These are phyloP conservation scores for Morpho deidamia DNA, from an alignment of 2,888 invertebrate genomes.

Conservation along the genomic window DNA sequence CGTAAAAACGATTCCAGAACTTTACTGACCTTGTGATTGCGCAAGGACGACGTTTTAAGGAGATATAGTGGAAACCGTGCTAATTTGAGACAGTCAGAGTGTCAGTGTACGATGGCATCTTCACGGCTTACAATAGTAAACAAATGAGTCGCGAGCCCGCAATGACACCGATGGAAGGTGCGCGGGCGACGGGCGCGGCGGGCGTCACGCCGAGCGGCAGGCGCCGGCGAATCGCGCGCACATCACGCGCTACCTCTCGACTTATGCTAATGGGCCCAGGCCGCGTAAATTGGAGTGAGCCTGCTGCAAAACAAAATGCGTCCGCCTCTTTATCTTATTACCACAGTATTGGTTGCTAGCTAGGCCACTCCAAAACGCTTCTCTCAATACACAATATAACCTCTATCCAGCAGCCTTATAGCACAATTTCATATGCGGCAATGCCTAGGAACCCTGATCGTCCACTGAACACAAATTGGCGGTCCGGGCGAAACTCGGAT, in stretches of 20 bases:
- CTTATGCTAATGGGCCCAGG: conserved; percentile 74
- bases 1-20: not conserved
- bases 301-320: conserved; percentile 70
- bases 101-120: conserved; percentile 69
- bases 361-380: conserved; percentile 30
- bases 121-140: conserved; percentile 75
- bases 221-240: conserved; percentile 60
- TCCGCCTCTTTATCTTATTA: conserved; percentile 75
- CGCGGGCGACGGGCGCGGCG: conserved; percentile 32
- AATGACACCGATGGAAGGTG: conserved; percentile 51
- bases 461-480: conserved; percentile 62
- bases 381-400: conserved; percentile 32
- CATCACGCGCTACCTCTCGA: conserved; percentile 64
- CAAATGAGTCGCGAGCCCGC: conserved; percentile 72
- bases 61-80: conserved; percentile 41
- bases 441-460: conserved; percentile 38
- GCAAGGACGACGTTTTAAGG: conserved; percentile 25
- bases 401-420: conserved; percentile 43
- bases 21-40: conserved; percentile 2
- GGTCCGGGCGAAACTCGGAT: conserved; percentile 66
- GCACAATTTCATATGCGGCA: conserved; percentile 42
- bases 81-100: conserved; percentile 69
- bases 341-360: conserved; percentile 46
- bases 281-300: conserved; percentile 75
- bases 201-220: conserved; percentile 54